A percentile compares a stretch with the other conserved stretches of the same genome.
These are phyloP conservation scores for Pangasius macronema DNA, from an alignment of 2,797 vertebrate genomes.

Conservation along the genomic window DNA sequence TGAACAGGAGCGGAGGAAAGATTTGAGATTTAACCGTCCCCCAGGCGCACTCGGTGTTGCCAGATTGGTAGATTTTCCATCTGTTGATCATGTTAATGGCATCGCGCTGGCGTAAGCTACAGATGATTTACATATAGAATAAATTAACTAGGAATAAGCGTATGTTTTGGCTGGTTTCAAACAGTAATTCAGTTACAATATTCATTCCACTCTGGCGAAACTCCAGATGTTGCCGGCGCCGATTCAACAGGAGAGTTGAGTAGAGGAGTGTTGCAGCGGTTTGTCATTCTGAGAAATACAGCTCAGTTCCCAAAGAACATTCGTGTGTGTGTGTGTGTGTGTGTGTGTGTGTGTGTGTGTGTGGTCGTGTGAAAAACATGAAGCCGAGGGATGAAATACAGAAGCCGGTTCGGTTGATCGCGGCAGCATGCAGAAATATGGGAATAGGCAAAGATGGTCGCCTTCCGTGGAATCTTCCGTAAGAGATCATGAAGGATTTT, in stretches of 20 bases:
- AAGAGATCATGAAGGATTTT: conserved; percentile 59
- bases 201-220: neutral
- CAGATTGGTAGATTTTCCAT: neutral
- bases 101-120: too few species aligned
- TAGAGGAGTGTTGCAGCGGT: neutral
- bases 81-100: neutral
- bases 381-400: conserved; percentile 20
- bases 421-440: conserved; percentile 67
- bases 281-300: neutral
- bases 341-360: conserved; percentile 16
- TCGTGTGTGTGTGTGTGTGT: neutral
- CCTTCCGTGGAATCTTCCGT: conserved; percentile 80
- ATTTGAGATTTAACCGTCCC: neutral
- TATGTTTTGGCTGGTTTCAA: neutral
- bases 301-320: neutral
- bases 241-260: neutral
- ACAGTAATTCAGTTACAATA: neutral
- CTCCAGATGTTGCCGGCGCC: neutral
- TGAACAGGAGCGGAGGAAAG: neutral
- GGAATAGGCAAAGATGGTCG: conserved; percentile 76
- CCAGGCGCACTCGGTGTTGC: neutral
- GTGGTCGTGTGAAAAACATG: neutral
- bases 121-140: too few species aligned
- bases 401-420: conserved; percentile 76
- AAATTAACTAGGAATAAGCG: neutral